Percentiles rank a stretch among this genome's conserved stretches.
phyloP scores from a whole-genome alignment of 2,888 invertebrate species.

The Anoncus sp. region DNA sequence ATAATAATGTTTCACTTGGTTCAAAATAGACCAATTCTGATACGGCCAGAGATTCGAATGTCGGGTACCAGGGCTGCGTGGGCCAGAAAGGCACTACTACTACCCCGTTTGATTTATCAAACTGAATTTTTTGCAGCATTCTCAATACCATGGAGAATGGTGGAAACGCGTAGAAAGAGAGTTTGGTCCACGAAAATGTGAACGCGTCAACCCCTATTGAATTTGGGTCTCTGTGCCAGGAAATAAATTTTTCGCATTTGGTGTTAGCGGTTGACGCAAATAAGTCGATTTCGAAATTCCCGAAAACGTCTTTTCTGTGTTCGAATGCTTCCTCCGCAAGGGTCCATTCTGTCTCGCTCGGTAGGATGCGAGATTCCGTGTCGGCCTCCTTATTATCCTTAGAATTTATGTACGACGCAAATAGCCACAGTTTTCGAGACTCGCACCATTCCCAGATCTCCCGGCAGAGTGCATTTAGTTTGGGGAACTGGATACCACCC shows the following conservation, averaged over 20 bases:
- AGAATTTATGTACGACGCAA: neutral
- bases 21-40: constrained; percentile 55
- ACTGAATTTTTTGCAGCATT: constrained; percentile 38
- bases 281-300: constrained; percentile 23
- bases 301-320: neutral
- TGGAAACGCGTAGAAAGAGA: constrained; percentile 41
- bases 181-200: constrained; percentile 11
- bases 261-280: constrained; percentile 24
- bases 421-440: neutral
- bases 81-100: constrained; percentile 6
- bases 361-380: neutral
- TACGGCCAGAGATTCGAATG: constrained; percentile 10
- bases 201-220: constrained; percentile 30
- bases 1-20: constrained; percentile 61
- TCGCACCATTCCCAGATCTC: constrained; percentile 1
- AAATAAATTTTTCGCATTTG: constrained; percentile 20
- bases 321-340: constrained; percentile 43
- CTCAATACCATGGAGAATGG: constrained; percentile 22
- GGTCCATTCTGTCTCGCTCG: neutral
- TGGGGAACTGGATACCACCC: neutral
- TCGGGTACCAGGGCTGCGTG: constrained; percentile 65
- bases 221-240: constrained; percentile 31
- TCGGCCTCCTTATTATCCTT: neutral
- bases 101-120: constrained; percentile 14
- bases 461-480: neutral